A percentile compares a stretch with the other conserved stretches of the same genome.
These are phyloP conservation scores for Tyrophagus putrescentiae DNA, from an alignment of 1,140 invertebrate species.

Conservation along the genomic window DNA sequence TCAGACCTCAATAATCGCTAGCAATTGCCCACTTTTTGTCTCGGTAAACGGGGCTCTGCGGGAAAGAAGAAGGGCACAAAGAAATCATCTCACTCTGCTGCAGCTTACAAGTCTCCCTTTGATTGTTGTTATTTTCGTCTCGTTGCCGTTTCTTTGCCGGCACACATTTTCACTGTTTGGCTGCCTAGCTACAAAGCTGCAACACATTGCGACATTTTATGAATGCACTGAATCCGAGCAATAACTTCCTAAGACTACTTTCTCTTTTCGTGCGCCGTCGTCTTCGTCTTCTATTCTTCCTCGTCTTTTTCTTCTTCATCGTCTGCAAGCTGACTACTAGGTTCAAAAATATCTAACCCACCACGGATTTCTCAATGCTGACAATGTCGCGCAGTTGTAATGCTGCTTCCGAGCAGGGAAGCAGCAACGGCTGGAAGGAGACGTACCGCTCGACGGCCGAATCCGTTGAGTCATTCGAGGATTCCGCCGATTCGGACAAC, in stretches of 20 bases:
- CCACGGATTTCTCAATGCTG: not conserved
- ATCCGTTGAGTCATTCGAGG: slow-evolving; percentile 11
- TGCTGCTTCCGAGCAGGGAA: slow-evolving; percentile 14
- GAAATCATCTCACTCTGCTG: no score
- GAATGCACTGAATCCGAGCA: not conserved
- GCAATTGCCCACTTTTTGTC: no score
- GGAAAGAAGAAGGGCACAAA: no score
- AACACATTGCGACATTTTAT: not conserved
- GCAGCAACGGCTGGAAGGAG: slow-evolving; percentile 16
- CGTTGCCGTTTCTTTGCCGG: no score
- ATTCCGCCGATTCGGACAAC: slow-evolving; percentile 11
- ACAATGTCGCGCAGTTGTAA: slow-evolving; percentile 9
- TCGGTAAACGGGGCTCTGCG: no score
- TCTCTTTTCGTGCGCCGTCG: not conserved
- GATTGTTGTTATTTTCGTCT: no score
- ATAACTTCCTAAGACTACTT: not conserved
- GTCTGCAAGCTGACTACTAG: no score
- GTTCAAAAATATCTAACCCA: not conserved
- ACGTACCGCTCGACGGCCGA: not conserved
- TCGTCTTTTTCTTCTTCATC: no score
- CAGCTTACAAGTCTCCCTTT: no score
- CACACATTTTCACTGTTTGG: no score
- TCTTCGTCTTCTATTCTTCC: no score
- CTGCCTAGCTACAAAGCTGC: not conserved
- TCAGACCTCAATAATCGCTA: no score